phyloP scores from a whole-genome alignment of 2,113 vertebrate species.

The Cyanocitta stelleri region DNA sequence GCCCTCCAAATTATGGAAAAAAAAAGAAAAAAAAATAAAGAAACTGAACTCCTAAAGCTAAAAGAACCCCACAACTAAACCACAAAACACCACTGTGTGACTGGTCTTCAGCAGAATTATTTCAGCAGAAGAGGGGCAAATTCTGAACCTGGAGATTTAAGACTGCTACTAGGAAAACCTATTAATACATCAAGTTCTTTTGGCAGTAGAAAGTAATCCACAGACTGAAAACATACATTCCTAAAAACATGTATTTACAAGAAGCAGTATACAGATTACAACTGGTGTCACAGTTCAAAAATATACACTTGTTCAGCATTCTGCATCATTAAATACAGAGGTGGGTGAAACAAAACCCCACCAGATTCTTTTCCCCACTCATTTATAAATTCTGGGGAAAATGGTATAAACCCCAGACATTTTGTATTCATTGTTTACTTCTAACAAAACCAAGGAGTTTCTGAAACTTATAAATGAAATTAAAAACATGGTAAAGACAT shows the following conservation, averaged over 20 bases:
- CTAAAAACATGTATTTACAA: neutral
- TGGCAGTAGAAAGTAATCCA: neutral
- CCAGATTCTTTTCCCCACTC: accelerated
- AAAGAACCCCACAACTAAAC: neutral
- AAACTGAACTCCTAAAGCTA: neutral
- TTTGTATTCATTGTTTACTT: neutral
- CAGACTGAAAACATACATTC: neutral
- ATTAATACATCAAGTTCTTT: neutral
- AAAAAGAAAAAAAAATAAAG: no score
- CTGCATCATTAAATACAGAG: neutral
- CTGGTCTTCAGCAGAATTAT: neutral
- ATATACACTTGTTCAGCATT: neutral
- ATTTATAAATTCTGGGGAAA: neutral
- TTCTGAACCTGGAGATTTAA: neutral
- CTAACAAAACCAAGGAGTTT: neutral
- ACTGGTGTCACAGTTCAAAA: neutral
- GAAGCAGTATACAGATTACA: neutral
- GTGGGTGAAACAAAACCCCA: neutral
- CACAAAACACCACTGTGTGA: neutral
- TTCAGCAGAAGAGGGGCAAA: neutral
- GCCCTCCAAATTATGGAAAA: neutral
- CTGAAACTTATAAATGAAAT: neutral
- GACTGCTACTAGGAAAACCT: neutral
- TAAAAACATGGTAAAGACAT: neutral
- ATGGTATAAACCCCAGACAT: neutral